phyloP scores from a whole-genome alignment of 2,113 vertebrate species.

The Albula goreensis region DNA sequence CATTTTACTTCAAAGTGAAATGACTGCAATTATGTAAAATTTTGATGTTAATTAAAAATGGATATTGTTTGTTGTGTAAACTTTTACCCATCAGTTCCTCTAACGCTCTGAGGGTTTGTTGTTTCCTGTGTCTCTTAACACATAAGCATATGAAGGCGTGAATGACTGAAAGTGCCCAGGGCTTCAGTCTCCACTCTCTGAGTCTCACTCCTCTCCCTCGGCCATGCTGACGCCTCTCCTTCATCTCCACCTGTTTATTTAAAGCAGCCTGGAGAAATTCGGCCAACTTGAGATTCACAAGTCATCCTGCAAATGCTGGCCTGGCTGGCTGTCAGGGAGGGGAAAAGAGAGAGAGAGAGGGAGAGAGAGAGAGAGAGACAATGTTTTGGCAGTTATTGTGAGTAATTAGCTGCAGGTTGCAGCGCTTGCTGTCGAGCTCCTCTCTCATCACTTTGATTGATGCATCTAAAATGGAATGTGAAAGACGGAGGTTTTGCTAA shows the following conservation, averaged over 20 bases:
- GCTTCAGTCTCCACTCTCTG: no score
- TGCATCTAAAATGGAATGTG: conserved; percentile 50
- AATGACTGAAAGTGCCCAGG: no score
- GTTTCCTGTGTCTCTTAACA: no score
- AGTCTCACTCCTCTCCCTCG: no score
- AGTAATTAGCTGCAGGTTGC: conserved; percentile 51
- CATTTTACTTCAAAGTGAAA: no score
- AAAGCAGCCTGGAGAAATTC: not conserved
- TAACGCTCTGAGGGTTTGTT: no score
- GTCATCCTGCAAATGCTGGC: conserved; percentile 16
- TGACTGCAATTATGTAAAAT: no score
- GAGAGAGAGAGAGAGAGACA: conserved; percentile 29
- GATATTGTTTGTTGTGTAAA: no score
- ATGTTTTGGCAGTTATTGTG: conserved; percentile 50
- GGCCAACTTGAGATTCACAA: conserved; percentile 14
- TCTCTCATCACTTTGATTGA: conserved; percentile 58
- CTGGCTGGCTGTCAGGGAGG: not conserved
- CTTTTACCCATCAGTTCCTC: no score
- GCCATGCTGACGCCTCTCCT: not conserved
- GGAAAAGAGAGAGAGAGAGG: conserved; percentile 3
- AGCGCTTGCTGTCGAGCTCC: conserved; percentile 37
- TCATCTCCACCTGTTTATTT: not conserved
- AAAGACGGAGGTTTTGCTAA: conserved; percentile 34
- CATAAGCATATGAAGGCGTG: no score
- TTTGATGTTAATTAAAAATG: no score